Conservation (phyloP, 2,888 invertebrate species). For the Myopa testacea region DNA sequence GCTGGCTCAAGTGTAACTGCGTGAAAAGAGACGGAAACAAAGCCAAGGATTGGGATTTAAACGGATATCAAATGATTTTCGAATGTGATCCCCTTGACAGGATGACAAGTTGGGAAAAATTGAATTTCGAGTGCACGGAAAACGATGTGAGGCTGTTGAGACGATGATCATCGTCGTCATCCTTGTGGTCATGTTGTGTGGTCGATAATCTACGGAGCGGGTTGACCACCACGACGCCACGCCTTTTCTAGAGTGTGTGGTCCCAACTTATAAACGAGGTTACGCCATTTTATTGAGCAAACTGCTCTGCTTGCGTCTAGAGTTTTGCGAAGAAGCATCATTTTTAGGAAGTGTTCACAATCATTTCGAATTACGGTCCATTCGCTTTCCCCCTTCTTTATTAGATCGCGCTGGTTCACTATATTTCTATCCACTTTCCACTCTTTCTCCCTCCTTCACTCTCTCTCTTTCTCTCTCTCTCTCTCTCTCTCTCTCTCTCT, state of each 20-base stretch:
- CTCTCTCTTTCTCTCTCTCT: background rate
- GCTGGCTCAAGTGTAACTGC: background rate
- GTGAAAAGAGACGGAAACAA: background rate
- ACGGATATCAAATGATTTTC: conserved; percentile 26
- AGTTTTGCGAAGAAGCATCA: background rate
- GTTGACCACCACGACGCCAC: background rate
- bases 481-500: background rate
- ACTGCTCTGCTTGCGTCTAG: too few species aligned
- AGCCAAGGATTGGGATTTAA: conserved; percentile 22
- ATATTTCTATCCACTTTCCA: background rate
- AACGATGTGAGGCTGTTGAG: too few species aligned
- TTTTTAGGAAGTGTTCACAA: background rate
- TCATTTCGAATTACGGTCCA: too few species aligned
- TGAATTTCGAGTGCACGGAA: background rate
- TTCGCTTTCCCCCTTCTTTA: too few species aligned
- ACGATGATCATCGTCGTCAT: too few species aligned
- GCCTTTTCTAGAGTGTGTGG: background rate
- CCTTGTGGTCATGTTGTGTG: too few species aligned
- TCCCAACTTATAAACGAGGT: too few species aligned
- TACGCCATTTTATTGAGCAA: too few species aligned
- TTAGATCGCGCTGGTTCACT: background rate
- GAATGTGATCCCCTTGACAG: conserved; percentile 28
- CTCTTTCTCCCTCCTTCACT: background rate
- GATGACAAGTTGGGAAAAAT: conserved; percentile 19
- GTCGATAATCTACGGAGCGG: background rate